Evolutionary conservation across 2,888 invertebrate genomes (phyloP).

Genomic region (Pardosa pseudoannulata): DNA sequence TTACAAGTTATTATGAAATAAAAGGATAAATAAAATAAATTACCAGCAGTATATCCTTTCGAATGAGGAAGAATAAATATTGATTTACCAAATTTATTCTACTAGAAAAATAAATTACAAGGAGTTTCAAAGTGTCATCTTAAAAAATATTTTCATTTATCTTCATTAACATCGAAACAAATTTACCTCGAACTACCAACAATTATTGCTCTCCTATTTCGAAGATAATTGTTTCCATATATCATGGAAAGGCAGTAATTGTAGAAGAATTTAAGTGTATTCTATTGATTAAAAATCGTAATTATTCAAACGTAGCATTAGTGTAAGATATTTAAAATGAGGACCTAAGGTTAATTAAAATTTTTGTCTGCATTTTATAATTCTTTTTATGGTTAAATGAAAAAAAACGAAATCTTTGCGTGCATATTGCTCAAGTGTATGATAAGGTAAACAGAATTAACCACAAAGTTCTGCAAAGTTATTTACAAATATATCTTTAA

Average conservation of each 20-base stretch:
- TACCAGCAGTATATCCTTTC: too few relatives aligned
- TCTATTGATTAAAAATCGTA: neutral
- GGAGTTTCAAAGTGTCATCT: neutral
- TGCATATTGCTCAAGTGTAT: too few relatives aligned
- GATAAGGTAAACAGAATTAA: too few relatives aligned
- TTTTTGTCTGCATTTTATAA: too few relatives aligned
- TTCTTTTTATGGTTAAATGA: too few relatives aligned
- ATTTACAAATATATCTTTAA: too few relatives aligned
- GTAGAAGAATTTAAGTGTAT: neutral
- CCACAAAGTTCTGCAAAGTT: too few relatives aligned
- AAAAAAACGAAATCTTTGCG: too few relatives aligned
- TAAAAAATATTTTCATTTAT: neutral
- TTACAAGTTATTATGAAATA: too few relatives aligned
- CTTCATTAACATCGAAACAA: conserved; percentile 2
- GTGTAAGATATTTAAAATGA: too few relatives aligned
- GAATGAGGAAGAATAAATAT: neutral
- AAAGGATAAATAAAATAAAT: too few relatives aligned
- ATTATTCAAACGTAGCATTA: neutral
- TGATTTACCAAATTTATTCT: neutral
- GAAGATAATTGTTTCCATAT: neutral
- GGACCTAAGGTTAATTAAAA: too few relatives aligned
- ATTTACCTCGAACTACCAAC: neutral
- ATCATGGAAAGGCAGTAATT: neutral
- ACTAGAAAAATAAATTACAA: neutral
- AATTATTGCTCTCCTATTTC: neutral